A percentile compares a stretch with the other conserved stretches of the same genome.
Evolutionary conservation across 2,113 vertebrate species (phyloP).

Genomic region (Leuciscus idus): DNA sequence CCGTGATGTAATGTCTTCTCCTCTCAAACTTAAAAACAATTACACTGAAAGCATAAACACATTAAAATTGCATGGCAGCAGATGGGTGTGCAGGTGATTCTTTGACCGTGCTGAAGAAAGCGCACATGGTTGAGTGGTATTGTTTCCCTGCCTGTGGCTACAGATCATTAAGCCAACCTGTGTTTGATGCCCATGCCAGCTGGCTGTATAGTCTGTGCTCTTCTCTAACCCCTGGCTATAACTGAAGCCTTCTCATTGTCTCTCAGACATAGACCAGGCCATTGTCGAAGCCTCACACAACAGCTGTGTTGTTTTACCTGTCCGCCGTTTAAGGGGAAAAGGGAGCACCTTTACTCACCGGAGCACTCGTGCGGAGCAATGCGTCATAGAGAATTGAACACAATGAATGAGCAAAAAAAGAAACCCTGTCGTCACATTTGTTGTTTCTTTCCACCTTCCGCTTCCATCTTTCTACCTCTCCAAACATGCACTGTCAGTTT

Average conservation of each 20-base stretch:
- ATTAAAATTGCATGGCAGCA: constrained; percentile 51
- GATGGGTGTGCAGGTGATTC: constrained; percentile 10
- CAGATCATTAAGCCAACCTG: constrained; percentile 50
- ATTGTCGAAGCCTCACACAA: constrained; percentile 51
- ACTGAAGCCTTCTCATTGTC: constrained; percentile 33
- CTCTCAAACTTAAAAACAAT: constrained; percentile 51
- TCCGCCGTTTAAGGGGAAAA: constrained; percentile 25
- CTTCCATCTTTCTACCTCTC: not conserved
- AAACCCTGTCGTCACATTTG: not conserved
- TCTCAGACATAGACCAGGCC: constrained; percentile 37
- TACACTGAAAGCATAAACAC: constrained; percentile 56
- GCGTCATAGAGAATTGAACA: constrained; percentile 7
- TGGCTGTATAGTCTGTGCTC: constrained; percentile 40
- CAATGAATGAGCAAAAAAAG: not conserved
- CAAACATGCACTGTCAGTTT: not conserved
- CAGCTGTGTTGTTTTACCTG: constrained; percentile 55
- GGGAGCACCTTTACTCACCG: constrained; percentile 2
- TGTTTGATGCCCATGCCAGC: constrained; percentile 57
- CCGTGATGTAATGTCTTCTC: not conserved
- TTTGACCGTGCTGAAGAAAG: constrained; percentile 18
- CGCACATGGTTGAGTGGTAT: constrained; percentile 25
- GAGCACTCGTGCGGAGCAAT: constrained; percentile 30
- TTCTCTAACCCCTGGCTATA: constrained; percentile 44
- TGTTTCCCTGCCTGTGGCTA: constrained; percentile 34
- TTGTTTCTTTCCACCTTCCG: constrained; percentile 20